A percentile compares a stretch with the other conserved stretches of the same genome.
These are phyloP conservation scores for Coccyzus lansbergi DNA, from an alignment of 2,797 vertebrate species.

Conservation along the genomic window DNA sequence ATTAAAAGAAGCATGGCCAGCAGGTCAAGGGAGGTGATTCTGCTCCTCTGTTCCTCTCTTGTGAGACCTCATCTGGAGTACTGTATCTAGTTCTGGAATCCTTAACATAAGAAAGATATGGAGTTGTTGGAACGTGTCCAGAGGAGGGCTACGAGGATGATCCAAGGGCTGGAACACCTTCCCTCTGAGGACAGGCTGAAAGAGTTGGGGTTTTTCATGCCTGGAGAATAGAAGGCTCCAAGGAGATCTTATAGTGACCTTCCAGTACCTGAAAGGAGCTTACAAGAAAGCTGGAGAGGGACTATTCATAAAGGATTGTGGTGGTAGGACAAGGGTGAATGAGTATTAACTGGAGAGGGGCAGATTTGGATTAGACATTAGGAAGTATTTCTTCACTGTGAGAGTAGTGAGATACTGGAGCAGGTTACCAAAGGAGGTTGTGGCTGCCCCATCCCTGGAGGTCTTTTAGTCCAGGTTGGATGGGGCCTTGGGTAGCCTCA, in stretches of 20 bases:
- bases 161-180: background rate
- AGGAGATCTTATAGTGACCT: background rate
- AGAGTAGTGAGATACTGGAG: background rate
- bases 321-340: rapidly evolving
- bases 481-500: too few species aligned
- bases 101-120: background rate
- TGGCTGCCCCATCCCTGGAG: background rate
- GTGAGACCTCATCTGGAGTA: background rate
- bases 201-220: background rate
- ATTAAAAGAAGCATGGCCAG: background rate
- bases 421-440: background rate
- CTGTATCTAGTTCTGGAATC: rapidly evolving
- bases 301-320: background rate
- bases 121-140: background rate
- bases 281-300: background rate
- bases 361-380: too few species aligned
- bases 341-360: too few species aligned
- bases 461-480: too few species aligned
- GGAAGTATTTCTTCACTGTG: too few species aligned
- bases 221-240: background rate
- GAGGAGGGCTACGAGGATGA: background rate
- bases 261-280: background rate
- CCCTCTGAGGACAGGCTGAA: background rate
- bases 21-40: rapidly evolving
- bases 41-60: background rate